Percentiles rank a stretch among this genome's conserved stretches.
These are phyloP conservation scores for Cryptus armator DNA, from an alignment of 2,888 invertebrate genomes.

Conservation along the genomic window DNA sequence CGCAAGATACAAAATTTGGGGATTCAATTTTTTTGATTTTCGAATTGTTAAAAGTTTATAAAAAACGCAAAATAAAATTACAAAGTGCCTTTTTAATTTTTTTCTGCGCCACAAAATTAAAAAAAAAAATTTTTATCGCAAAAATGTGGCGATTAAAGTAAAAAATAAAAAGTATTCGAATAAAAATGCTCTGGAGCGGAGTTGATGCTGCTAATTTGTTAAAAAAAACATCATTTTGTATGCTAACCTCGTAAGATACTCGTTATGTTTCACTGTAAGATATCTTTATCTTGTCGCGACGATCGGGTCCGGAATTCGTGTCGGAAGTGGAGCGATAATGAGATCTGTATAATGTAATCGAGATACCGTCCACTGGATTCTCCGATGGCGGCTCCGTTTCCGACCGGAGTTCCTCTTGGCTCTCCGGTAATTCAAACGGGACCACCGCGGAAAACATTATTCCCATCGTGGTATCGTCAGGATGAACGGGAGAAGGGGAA, in stretches of 20 bases:
- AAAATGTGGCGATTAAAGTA: too few species aligned
- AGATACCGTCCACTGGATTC: conserved; percentile 5
- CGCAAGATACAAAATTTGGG: too few species aligned
- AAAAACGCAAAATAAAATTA: too few species aligned
- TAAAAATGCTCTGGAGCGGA: not conserved
- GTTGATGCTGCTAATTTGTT: not conserved
- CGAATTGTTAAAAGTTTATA: too few species aligned
- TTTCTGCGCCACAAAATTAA: too few species aligned
- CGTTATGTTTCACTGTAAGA: not conserved
- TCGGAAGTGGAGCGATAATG: conserved; percentile 34
- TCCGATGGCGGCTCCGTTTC: conserved; percentile 15
- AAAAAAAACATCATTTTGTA: not conserved
- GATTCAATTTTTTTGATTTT: too few species aligned
- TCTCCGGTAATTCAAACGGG: conserved; percentile 45
- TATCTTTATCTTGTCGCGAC: not conserved
- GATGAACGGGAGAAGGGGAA: not conserved
- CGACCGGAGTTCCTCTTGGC: conserved; percentile 18
- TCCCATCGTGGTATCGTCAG: conserved; percentile 25
- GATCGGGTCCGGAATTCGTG: conserved; percentile 37
- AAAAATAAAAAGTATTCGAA: too few species aligned
- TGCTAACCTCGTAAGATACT: not conserved
- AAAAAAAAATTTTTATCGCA: too few species aligned
- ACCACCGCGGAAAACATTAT: conserved; percentile 45
- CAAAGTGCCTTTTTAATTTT: too few species aligned
- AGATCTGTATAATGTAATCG: conserved; percentile 39